phyloP scores from a whole-genome alignment of 2,888 invertebrate genomes.

The Beris chalybata region DNA sequence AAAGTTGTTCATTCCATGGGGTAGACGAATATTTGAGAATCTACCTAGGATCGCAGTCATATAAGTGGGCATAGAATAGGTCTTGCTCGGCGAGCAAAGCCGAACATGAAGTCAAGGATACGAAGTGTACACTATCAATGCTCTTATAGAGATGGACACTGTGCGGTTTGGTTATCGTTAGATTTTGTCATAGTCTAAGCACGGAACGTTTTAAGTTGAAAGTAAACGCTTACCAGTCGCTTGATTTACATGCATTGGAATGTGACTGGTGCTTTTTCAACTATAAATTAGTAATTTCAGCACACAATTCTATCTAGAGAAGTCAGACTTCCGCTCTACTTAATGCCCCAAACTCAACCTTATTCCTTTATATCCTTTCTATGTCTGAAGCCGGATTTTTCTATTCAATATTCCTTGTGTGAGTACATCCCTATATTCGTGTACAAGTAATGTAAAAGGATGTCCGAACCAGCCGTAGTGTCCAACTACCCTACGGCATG shows the following conservation, averaged over 20 bases:
- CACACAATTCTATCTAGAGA: conserved; percentile 12
- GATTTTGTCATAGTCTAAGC: conserved; percentile 26
- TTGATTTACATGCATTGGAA: conserved; percentile 31
- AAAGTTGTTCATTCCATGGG: conserved; percentile 21
- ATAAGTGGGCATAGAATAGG: too few relatives aligned
- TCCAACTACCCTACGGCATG: conserved; percentile 18
- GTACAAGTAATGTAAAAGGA: conserved; percentile 21
- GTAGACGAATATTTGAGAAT: conserved; percentile 28
- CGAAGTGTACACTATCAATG: not conserved
- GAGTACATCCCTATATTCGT: conserved; percentile 1
- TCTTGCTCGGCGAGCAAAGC: too few relatives aligned
- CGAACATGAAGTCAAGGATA: too few relatives aligned
- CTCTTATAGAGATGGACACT: conserved; percentile 16
- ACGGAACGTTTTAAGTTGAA: conserved; percentile 21
- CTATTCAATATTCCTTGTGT: conserved; percentile 6
- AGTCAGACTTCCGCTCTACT: conserved; percentile 2
- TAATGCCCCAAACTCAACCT: not conserved
- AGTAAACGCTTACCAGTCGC: conserved; percentile 24
- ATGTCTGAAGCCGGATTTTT: not conserved
- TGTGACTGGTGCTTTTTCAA: conserved; percentile 37
- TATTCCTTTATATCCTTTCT: conserved; percentile 2
- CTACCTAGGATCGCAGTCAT: too few relatives aligned
- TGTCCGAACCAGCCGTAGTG: conserved; percentile 14
- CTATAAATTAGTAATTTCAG: conserved; percentile 37
- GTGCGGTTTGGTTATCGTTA: conserved; percentile 31